These are phyloP conservation scores for Paralvinella palmiformis DNA, from an alignment of 1,140 invertebrate genomes.

Conservation along the genomic window DNA sequence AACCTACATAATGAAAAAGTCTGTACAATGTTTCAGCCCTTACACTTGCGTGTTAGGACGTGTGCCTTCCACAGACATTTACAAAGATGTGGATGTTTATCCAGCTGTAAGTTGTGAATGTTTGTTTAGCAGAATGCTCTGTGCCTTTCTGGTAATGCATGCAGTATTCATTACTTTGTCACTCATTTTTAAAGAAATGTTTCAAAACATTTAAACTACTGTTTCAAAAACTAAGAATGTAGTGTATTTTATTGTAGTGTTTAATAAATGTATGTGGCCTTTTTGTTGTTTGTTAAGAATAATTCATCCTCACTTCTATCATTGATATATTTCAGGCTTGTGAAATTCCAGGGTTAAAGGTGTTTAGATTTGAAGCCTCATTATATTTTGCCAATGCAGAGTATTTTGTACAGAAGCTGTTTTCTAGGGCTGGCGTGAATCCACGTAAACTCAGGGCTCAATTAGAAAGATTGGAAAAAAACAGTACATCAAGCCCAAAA, in stretches of 20 bases:
- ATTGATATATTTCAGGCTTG: too few relatives aligned
- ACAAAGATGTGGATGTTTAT: slow-evolving; percentile 40
- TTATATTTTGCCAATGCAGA: slow-evolving; percentile 49
- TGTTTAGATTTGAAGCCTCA: slow-evolving; percentile 48
- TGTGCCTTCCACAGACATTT: slow-evolving; percentile 45
- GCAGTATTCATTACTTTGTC: background rate
- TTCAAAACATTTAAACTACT: background rate
- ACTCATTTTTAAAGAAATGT: background rate
- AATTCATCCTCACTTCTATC: too few relatives aligned
- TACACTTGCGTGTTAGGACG: slow-evolving; percentile 43
- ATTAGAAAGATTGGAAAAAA: too few relatives aligned
- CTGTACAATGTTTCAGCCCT: slow-evolving; percentile 32
- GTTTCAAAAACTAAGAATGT: background rate
- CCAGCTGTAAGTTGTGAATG: slow-evolving; percentile 31
- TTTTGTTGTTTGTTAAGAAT: background rate
- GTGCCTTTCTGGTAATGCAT: too few relatives aligned
- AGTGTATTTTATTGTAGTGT: background rate
- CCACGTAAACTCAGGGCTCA: too few relatives aligned
- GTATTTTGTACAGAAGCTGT: slow-evolving; percentile 40
- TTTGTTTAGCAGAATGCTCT: too few relatives aligned
- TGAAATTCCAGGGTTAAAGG: slow-evolving; percentile 46
- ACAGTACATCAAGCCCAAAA: too few relatives aligned
- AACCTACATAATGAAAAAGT: background rate
- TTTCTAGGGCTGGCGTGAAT: slow-evolving; percentile 33
- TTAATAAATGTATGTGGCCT: background rate